Evolutionary conservation across 2,888 invertebrate species (phyloP).

Genomic region (Rhodophaea formosa): DNA sequence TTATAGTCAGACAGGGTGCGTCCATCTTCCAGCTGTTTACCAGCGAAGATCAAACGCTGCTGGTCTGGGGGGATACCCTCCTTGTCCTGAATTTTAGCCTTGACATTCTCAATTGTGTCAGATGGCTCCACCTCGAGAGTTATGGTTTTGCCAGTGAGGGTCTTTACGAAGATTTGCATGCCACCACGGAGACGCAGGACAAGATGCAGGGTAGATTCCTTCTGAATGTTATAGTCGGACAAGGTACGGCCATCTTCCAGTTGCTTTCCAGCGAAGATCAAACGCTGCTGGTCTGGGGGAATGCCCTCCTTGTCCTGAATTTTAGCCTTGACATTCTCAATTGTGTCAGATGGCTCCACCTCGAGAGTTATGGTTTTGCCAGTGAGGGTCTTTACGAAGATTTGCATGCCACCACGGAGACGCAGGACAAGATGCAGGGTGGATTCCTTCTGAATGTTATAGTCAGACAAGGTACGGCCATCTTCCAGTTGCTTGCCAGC

Average conservation of each 20-base stretch:
- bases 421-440: constrained; percentile 40
- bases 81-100: constrained; percentile 53
- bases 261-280: constrained; percentile 45
- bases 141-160: constrained; percentile 50
- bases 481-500: constrained; percentile 53
- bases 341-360: constrained; percentile 41
- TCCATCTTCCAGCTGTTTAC: constrained; percentile 51
- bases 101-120: constrained; percentile 51
- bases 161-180: constrained; percentile 54
- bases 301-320: constrained; percentile 45
- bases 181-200: constrained; percentile 46
- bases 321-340: constrained; percentile 45
- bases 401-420: constrained; percentile 43
- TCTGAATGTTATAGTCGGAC: constrained; percentile 40
- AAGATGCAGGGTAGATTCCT: constrained; percentile 35
- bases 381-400: constrained; percentile 44
- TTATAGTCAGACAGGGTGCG: constrained; percentile 52
- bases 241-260: constrained; percentile 42
- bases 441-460: constrained; percentile 47
- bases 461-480: constrained; percentile 50
- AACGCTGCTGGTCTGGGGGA: constrained; percentile 43
- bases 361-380: constrained; percentile 46
- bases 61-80: constrained; percentile 56
- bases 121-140: constrained; percentile 48
- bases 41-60: constrained; percentile 50